These are phyloP conservation scores for Acronicta psi DNA, from an alignment of 2,888 invertebrate species.

Conservation along the genomic window DNA sequence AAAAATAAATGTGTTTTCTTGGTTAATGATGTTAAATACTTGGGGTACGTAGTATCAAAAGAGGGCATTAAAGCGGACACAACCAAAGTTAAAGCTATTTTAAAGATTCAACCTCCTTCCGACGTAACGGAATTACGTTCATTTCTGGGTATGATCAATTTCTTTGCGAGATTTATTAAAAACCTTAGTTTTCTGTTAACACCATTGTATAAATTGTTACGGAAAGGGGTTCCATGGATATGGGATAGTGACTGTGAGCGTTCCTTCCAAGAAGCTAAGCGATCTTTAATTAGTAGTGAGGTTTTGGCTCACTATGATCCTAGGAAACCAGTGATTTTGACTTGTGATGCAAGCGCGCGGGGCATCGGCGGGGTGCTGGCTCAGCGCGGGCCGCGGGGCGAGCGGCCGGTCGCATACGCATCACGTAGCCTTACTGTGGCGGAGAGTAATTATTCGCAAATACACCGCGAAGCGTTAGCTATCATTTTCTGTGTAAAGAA, in stretches of 20 bases:
- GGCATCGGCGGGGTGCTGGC: constrained; percentile 48
- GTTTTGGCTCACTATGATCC: constrained; percentile 18
- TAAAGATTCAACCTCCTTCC: constrained; percentile 16
- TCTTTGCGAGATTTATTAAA: constrained; percentile 38
- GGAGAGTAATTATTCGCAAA: constrained; percentile 53
- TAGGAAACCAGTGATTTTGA: constrained; percentile 28
- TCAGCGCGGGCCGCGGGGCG: constrained; percentile 40
- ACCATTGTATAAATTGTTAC: constrained; percentile 33
- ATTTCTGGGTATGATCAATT: constrained; percentile 39
- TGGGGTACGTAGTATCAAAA: constrained; percentile 7
- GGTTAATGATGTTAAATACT: constrained; percentile 1
- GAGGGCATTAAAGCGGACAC: constrained; percentile 12
- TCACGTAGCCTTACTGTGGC: constrained; percentile 48
- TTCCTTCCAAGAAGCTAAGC: constrained; percentile 1
- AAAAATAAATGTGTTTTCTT: constrained; percentile 11
- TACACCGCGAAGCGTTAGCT: constrained; percentile 32
- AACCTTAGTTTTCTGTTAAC: constrained; percentile 30
- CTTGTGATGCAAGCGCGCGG: constrained; percentile 48
- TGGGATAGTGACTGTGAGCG: constrained; percentile 24
- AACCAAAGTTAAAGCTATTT: constrained; percentile 16
- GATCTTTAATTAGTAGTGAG: neutral
- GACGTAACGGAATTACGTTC: constrained; percentile 34
- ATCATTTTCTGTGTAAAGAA: constrained; percentile 19
- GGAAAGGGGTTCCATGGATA: constrained; percentile 28
- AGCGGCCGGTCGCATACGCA: constrained; percentile 52